Evolutionary conservation across 2,113 vertebrate species (phyloP).

Genomic region (Phaethon lepturus): DNA sequence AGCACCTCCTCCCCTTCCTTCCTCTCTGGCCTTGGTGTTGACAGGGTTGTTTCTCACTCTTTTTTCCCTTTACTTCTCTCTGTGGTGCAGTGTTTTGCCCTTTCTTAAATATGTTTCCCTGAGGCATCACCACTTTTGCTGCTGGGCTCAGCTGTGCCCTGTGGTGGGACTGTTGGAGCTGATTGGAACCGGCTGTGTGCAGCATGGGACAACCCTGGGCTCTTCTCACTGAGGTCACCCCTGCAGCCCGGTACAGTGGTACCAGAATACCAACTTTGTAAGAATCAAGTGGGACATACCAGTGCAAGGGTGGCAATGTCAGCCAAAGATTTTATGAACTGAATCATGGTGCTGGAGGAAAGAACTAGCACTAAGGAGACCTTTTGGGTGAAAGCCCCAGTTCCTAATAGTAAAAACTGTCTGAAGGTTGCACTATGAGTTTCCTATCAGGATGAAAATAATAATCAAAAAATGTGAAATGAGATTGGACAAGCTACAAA

Average conservation of each 20-base stretch:
- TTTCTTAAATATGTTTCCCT: background rate
- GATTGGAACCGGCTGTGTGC: accelerated
- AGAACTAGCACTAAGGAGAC: background rate
- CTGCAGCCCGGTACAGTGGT: background rate
- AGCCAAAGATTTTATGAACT: background rate
- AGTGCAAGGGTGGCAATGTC: background rate
- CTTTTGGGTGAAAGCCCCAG: background rate
- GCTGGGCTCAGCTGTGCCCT: background rate
- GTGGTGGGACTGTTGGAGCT: accelerated
- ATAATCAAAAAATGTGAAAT: background rate
- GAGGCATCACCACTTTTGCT: background rate
- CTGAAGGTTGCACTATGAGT: accelerated
- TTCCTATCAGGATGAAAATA: background rate
- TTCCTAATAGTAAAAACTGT: background rate
- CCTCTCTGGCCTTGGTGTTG: background rate
- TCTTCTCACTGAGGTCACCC: background rate
- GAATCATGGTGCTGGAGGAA: background rate
- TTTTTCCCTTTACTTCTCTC: background rate
- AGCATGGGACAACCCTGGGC: accelerated
- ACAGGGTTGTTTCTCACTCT: background rate
- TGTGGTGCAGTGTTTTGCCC: background rate
- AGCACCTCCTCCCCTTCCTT: background rate
- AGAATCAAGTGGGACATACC: background rate
- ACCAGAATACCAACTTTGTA: background rate
- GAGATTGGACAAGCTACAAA: background rate